Conservation (phyloP, 2,113 vertebrate genomes). For the Hyperoodon ampullatus region DNA sequence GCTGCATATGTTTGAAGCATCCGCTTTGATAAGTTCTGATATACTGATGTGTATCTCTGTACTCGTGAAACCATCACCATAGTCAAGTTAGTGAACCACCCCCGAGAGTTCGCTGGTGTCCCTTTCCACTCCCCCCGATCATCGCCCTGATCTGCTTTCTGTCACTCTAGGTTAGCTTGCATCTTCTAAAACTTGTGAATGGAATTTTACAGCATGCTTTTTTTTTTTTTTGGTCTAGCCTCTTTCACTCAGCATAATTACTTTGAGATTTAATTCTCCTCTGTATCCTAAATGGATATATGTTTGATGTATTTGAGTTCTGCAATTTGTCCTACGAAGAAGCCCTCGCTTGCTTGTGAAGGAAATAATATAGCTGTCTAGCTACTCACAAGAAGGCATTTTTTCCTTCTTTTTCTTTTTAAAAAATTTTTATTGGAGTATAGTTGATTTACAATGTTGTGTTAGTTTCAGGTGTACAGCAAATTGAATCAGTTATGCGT, state of each 20-base stretch:
- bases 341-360: background rate
- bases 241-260: background rate
- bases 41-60: accelerated
- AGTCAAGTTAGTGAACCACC: accelerated
- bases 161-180: background rate
- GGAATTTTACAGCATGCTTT: accelerated
- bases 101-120: accelerated
- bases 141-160: accelerated
- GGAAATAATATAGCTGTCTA: too few relatives aligned
- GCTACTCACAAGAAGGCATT: accelerated
- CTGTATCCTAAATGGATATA: accelerated
- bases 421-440: too few relatives aligned
- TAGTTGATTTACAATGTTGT: too few relatives aligned
- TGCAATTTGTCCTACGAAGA: accelerated
- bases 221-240: background rate
- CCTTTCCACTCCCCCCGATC: background rate
- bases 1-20: accelerated
- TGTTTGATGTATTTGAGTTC: accelerated
- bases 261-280: background rate
- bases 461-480: too few relatives aligned
- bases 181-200: background rate
- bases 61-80: accelerated
- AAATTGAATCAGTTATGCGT: too few relatives aligned
- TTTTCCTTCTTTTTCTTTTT: too few relatives aligned
- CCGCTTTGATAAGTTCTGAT: accelerated